Evolutionary conservation across 2,797 vertebrate genomes (phyloP).

Genomic region (Leptatherina wallacei): DNA sequence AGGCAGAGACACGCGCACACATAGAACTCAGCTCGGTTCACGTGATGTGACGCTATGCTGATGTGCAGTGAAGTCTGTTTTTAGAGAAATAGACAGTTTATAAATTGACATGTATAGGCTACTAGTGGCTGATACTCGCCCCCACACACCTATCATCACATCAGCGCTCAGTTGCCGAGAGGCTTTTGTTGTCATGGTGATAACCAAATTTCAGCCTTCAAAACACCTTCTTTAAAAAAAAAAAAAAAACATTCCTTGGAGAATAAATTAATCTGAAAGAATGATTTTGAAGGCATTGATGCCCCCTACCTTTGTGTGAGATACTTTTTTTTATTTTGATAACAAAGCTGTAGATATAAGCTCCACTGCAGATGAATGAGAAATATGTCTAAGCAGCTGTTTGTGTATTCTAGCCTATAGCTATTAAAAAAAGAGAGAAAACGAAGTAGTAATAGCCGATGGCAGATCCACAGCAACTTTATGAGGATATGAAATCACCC

Average conservation of each 20-base stretch:
- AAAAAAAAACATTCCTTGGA: conserved; percentile 6
- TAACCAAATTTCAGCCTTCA: conserved; percentile 64
- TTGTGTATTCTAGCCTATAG: not conserved
- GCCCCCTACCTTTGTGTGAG: not conserved
- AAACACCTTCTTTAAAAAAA: not conserved
- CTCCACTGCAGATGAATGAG: not conserved
- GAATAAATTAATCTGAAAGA: conserved; percentile 14
- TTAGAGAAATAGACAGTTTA: conserved; percentile 37
- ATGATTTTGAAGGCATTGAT: conserved; percentile 26
- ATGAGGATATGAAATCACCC: no score
- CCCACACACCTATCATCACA: conserved; percentile 52
- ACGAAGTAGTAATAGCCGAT: not conserved
- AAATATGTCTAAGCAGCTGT: not conserved
- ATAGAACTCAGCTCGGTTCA: conserved; percentile 23
- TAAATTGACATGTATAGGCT: conserved; percentile 46
- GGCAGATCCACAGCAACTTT: no score
- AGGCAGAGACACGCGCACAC: conserved; percentile 2
- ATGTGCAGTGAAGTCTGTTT: conserved; percentile 47
- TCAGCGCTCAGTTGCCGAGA: conserved; percentile 43
- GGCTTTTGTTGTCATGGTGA: conserved; percentile 76
- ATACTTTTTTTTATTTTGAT: conserved; percentile 18
- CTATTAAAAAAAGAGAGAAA: not conserved
- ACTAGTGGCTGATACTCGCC: conserved; percentile 56
- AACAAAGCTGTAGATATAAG: not conserved
- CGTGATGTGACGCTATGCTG: conserved; percentile 19